phyloP scores from a whole-genome alignment of 1,140 invertebrate genomes.

The Stenopsyche tienmushanensis region DNA sequence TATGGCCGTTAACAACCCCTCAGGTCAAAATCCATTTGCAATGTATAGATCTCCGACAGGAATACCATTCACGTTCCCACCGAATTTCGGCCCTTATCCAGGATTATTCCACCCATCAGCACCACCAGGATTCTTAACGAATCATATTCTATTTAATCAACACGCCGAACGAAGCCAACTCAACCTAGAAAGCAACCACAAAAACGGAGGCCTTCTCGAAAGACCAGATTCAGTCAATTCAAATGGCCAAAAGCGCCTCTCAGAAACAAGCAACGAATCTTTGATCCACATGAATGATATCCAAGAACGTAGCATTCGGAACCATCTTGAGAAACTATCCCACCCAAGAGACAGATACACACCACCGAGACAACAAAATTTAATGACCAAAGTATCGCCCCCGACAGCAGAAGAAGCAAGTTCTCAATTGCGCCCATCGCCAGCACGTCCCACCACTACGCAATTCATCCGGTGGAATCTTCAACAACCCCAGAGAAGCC shows the following conservation, averaged over 20 bases:
- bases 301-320: slow-evolving; percentile 31
- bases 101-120: slow-evolving; percentile 59
- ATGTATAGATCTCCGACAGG: slow-evolving; percentile 58
- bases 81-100: slow-evolving; percentile 62
- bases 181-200: slow-evolving; percentile 27
- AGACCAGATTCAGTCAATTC: slow-evolving; percentile 19
- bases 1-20: slow-evolving; percentile 55
- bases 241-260: slow-evolving; percentile 28
- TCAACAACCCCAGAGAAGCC: slow-evolving; percentile 49
- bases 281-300: slow-evolving; percentile 20
- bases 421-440: slow-evolving; percentile 63
- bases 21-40: slow-evolving; percentile 64
- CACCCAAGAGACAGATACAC: slow-evolving; percentile 45
- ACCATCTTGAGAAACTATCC: slow-evolving; percentile 33
- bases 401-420: slow-evolving; percentile 65
- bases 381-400: slow-evolving; percentile 60
- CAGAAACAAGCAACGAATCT: slow-evolving; percentile 16
- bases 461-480: slow-evolving; percentile 48
- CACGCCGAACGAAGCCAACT: slow-evolving; percentile 47
- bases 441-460: slow-evolving; percentile 57
- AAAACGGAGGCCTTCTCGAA: slow-evolving; percentile 22
- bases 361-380: slow-evolving; percentile 50
- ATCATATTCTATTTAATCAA: slow-evolving; percentile 57
- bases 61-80: slow-evolving; percentile 60
- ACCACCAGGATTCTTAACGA: slow-evolving; percentile 55